Evolutionary conservation across 2,888 invertebrate species (phyloP), one percentile per base, ranked within the genome.

Genomic region (Zaprionus lineosus): DNA sequence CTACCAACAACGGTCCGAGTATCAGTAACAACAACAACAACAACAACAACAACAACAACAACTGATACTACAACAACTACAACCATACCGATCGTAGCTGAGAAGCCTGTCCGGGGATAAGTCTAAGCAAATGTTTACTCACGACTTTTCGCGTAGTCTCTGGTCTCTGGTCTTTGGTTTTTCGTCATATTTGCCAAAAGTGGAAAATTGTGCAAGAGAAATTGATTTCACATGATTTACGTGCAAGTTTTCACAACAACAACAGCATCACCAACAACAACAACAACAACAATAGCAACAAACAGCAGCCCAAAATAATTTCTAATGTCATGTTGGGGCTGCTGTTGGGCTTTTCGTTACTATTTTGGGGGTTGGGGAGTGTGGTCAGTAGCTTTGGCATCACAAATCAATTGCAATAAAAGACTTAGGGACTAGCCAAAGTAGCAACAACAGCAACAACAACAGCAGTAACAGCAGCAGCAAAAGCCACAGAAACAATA

Each of bases 221-320:
- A 88, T 86, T 85, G 83, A 84, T 86, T 88, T 88, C 81, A 86
- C 86, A 88, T 87, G 87, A 88, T 88, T 87, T 88, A 84, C 71
- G 74, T 84, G 81, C 79, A 73, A 69, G 70, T 62, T 69, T 75
- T 59, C 55, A 31, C 44, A 46, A 37, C 56, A 59, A 24, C 43
- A 52, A 46, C 53, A 59, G 16, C 31, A 48, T 4, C 29, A 26
- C 9, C 33, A 31, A 12, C 43, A 34, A 21, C 56, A 41, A 39
- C 33, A 48, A 33, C 71, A 59, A 67, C 55, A 52, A 53, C 73
- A n/a, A 4, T 5, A 19, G 5, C 19, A 11, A 36, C 51, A 37
- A 47, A 21, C 41, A 39, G 12, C 14, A 12, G 16, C 57, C 55
- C 40, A 74, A 79, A 79, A 75, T 76, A 74, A 78, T 74, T 74